Evolutionary conservation across 2,888 invertebrate genomes (phyloP), one percentile per base, ranked within the genome.

Genomic region (Catocala fraxini): DNA sequence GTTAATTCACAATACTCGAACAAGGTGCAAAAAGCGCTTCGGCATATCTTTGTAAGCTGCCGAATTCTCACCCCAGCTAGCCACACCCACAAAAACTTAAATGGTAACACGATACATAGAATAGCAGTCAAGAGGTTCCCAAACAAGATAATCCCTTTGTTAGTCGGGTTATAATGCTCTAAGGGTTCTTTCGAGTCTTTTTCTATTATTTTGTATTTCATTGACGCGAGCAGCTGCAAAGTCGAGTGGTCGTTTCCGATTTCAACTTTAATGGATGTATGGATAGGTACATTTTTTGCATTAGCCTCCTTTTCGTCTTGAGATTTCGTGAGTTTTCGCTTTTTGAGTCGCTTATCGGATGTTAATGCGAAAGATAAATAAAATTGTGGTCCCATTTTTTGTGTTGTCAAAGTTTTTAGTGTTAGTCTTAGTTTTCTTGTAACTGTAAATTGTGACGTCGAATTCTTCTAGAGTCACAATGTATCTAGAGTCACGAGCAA

Each of bases 81-180:
- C 89, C 91, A 90, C 89, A 89, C 89, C 89, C 83, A 90, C 89
- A 91, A 91, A 91, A 90, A 91, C 88, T 89, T 70, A 66, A 88
- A 90, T 86, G 81, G 91, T 89, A 91, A 92, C 88, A 87, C 87
- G 91, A 91, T 90, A 89, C 84, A 89, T 84, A 87, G 89, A 91
- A 90, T 87, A 87, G 86, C 88, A 89, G 91, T 92, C 92, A 92
- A 93, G 92, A 92, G 91, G 91, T 91, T 92, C 90, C 89, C 91
- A 92, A 93, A 93, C 92, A 92, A 91, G 92, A 93, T 92, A 92
- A 92, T 92, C 90, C 90, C 90, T 89, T 92, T 92, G 91, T 91
- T 90, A 89, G 88, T 83, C 83, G 84, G 82, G 87, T 87, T 89
- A 90, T 92, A 91, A 92, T 90, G 75, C 69, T 69, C 55, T 55